Evolutionary conservation across 1,140 invertebrate genomes (phyloP), one percentile per base, ranked within the genome.

Genomic region (Panulirus ornatus): DNA sequence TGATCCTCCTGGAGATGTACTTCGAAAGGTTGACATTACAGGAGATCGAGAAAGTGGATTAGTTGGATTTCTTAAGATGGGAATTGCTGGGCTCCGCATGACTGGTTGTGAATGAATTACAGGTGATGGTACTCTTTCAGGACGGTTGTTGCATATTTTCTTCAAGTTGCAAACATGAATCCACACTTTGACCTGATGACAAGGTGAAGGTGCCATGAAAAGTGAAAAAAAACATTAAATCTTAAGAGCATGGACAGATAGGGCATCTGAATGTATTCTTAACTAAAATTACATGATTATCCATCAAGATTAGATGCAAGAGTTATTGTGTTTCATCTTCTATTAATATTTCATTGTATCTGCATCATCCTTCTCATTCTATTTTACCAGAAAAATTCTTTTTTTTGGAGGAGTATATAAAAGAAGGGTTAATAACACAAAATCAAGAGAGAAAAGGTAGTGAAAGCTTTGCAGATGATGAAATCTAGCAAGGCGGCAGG

Each of bases 131-230:
- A 38, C 9, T 44, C 47, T 54, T 51, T 86, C 84, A 27, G 47
- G 73, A 34, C 5, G 36, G 47, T 30, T 71, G 38, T 54, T 34
- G 22, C 16, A 1, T 6, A 58, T 42, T 63, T 75, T 86, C 34
- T 78, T 86, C 34, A 22, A 19, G 11, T 82, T 82, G 6, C 82
- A 38, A 70, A 88, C 76, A 81, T 88, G 86, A 81, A 88, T 78
- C 86, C 86, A 88, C 27, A 88, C 86, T 34, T 88, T 88, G 2
- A 88, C 86, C 86, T 88, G 76, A 36, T 51, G 30, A n/a, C 36
- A 44, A 73, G 44, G 27, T 54, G 1, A 42, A 40, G 27, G n/a
- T 38, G 47, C 42, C 5, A 47, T 75, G 1, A 54, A 44, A n/a
- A 3, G n/a, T 42, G 34, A 34, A 16, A 73, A 73, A 30, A 16